Percentiles rank a stretch among this genome's conserved stretches.
Evolutionary conservation across 2,888 invertebrate genomes (phyloP).

Genomic region (Tinea pellionella): DNA sequence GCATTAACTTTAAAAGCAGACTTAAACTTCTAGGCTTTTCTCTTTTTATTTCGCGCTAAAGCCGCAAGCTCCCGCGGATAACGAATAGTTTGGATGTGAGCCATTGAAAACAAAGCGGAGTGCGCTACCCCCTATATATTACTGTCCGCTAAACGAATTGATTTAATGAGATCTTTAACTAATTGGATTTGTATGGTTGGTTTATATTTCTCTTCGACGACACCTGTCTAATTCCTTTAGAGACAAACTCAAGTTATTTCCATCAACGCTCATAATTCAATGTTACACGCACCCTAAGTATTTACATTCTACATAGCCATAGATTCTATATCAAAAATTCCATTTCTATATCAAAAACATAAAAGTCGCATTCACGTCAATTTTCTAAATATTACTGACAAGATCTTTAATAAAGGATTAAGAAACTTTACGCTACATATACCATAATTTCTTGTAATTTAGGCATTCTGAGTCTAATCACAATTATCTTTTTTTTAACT

Average conservation of each 20-base stretch:
- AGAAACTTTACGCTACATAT: too few relatives aligned
- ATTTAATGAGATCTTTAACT: conserved; percentile 62
- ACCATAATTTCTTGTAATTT: too few relatives aligned
- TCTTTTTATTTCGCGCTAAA: conserved; percentile 35
- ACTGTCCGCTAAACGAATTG: conserved; percentile 58
- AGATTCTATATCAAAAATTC: too few relatives aligned
- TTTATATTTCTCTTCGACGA: conserved; percentile 38
- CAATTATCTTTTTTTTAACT: too few relatives aligned
- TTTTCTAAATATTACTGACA: too few relatives aligned
- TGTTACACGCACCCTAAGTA: too few relatives aligned
- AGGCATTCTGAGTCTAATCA: too few relatives aligned
- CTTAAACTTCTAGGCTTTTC: conserved; percentile 18
- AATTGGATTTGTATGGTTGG: conserved; percentile 57
- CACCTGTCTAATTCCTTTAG: conserved; percentile 23
- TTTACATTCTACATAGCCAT: neutral
- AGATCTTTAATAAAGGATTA: too few relatives aligned
- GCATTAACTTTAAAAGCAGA: conserved; percentile 22
- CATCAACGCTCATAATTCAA: neutral
- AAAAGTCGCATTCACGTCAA: too few relatives aligned
- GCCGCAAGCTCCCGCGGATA: conserved; percentile 38
- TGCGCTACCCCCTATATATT: conserved; percentile 42
- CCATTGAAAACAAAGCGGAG: conserved; percentile 55
- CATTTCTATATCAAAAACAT: too few relatives aligned
- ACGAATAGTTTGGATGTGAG: conserved; percentile 60
- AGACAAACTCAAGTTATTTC: conserved; percentile 26